Evolutionary conservation across 2,888 invertebrate species (phyloP).

Genomic region (Drosophila austrosaltans): DNA sequence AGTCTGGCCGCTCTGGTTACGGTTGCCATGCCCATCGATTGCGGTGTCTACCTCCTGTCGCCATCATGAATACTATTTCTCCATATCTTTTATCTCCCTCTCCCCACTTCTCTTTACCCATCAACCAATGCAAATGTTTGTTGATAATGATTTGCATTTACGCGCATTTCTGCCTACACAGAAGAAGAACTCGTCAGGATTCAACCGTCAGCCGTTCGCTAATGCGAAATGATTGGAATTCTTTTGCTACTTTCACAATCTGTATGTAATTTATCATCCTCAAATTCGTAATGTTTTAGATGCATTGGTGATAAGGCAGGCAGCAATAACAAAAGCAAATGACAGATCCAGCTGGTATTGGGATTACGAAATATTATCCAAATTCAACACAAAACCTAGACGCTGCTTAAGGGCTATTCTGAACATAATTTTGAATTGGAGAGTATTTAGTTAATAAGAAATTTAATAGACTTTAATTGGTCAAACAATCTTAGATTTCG

Average conservation of each 20-base stretch:
- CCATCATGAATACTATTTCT: not conserved
- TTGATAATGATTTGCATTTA: constrained; percentile 75
- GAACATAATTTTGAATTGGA: no score
- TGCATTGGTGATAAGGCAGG: constrained; percentile 41
- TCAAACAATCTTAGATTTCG: no score
- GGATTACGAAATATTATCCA: constrained; percentile 6
- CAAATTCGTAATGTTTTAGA: constrained; percentile 54
- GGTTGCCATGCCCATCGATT: constrained; percentile 25
- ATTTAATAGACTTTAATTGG: no score
- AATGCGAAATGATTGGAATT: constrained; percentile 66
- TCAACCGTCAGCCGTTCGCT: constrained; percentile 37
- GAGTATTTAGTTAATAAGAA: no score
- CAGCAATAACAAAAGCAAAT: constrained; percentile 7
- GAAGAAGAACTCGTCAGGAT: constrained; percentile 5
- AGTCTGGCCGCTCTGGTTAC: constrained; percentile 18
- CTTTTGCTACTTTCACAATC: constrained; percentile 42
- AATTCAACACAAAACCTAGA: not conserved
- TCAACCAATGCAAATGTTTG: constrained; percentile 60
- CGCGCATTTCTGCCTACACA: constrained; percentile 43
- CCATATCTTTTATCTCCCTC: not conserved
- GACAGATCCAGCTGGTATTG: constrained; percentile 17
- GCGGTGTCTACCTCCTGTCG: not conserved
- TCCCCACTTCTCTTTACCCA: constrained; percentile 16
- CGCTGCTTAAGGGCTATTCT: no score
- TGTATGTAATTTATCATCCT: constrained; percentile 70